Evolutionary conservation across 2,888 invertebrate species (phyloP), one percentile per base, ranked within the genome.

Genomic region (Drosophila rubida): DNA sequence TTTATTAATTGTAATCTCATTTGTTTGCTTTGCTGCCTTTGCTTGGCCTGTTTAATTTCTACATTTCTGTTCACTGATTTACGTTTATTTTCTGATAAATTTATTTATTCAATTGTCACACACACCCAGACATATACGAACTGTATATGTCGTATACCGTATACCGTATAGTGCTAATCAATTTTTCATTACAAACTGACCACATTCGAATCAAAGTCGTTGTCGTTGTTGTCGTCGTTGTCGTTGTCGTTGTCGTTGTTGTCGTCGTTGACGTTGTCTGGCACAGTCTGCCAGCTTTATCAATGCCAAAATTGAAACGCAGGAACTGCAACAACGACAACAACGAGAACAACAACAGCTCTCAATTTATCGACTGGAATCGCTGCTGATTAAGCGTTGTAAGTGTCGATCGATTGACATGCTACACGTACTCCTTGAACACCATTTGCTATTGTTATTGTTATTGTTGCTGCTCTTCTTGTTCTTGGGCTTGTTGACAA

Each of bases 1-100:
- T 88, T 83, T 84, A 84, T 82, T 88, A 84, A 86, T 77, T 84
- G 83, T 86, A 84, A 84, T 88, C 83, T 86, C 80, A 77, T 82
- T 86, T 88, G 71, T 87, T 87, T 78, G 58, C 68, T 75, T 76
- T 64, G 49, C 64, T 61, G 75, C 50, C 58, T 65, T 48, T 45
- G 37, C 55, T 76, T 65, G 50, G 58, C 64, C 70, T 61, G 68
- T 70, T 74, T 67, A 66, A 69, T 72, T 75, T 61, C 64, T 50
- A 66, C 65, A 64, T 60, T 60, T 77, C 61, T 67, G 72, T 69
- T 63, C 69, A 75, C 75, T 78, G 79, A 87, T 87, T 81, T 76
- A 85, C 80, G 82, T 76, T 70, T 69, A 64, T 74, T 85, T 74
- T 87, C 62, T 80, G 87, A 81, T 81, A 87, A 87, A 87, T 80